phyloP scores from a whole-genome alignment of 2,113 vertebrate species.

The Brachyhypopomus gauderio region DNA sequence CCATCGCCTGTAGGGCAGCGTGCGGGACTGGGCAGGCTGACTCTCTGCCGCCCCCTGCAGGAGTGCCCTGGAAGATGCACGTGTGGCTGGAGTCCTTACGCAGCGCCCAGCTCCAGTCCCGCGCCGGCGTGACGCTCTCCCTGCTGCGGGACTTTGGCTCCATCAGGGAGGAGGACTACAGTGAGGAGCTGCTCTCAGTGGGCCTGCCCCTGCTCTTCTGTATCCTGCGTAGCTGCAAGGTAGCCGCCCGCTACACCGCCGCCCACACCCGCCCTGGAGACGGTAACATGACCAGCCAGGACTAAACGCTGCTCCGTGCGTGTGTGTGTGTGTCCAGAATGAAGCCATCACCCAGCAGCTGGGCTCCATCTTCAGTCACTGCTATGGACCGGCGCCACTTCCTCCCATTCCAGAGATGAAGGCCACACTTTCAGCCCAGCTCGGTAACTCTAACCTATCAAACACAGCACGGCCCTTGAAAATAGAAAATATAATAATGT shows the following conservation, averaged over 20 bases:
- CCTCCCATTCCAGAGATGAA: constrained; percentile 85
- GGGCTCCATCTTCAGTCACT: constrained; percentile 87
- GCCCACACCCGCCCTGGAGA: not conserved
- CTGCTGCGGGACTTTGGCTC: constrained; percentile 89
- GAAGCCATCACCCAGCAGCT: constrained; percentile 89
- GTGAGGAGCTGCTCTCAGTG: constrained; percentile 83
- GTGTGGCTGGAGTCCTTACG: constrained; percentile 93
- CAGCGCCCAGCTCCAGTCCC: constrained; percentile 88
- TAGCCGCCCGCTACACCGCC: constrained; percentile 52
- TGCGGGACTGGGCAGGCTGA: not conserved
- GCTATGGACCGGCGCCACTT: constrained; percentile 88
- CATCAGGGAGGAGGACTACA: constrained; percentile 92
- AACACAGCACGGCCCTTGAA: no score
- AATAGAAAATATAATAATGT: no score
- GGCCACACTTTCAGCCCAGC: constrained; percentile 85
- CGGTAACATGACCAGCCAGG: not conserved
- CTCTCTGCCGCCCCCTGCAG: constrained; percentile 63
- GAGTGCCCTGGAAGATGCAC: constrained; percentile 94
- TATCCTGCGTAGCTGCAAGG: constrained; percentile 90
- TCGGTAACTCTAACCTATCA: constrained; percentile 74
- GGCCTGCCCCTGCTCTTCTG: constrained; percentile 91
- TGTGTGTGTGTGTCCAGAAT: constrained; percentile 72
- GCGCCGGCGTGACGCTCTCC: constrained; percentile 82
- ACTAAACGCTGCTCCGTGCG: constrained; percentile 26
- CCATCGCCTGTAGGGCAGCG: no score